Conservation (phyloP, 2,113 vertebrate species). For the Coracopsis vasa region DNA sequence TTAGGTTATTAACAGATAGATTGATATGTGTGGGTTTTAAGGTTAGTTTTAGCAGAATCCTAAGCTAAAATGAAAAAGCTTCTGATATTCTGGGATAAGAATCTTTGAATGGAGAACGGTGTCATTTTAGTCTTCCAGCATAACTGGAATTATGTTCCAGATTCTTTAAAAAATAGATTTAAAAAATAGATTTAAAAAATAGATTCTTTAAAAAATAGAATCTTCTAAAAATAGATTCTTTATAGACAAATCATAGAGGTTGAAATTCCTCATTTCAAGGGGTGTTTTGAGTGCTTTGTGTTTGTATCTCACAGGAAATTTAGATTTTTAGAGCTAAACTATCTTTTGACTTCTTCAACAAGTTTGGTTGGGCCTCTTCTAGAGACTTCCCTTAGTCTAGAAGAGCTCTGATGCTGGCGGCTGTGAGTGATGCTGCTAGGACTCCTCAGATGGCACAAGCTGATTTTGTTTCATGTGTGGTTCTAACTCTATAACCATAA, state of each 20-base stretch:
- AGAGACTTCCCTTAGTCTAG: not conserved
- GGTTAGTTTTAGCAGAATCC: constrained; percentile 5
- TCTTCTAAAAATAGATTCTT: not conserved
- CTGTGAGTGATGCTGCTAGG: not conserved
- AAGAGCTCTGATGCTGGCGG: not conserved
- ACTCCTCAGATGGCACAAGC: not conserved
- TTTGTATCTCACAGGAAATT: not conserved
- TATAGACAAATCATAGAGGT: not conserved
- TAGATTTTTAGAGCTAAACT: not conserved
- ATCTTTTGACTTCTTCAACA: not conserved
- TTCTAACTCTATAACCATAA: not conserved
- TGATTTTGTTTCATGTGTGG: not conserved
- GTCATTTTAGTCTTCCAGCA: not conserved
- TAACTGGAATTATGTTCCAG: no score
- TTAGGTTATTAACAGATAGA: constrained; percentile 28
- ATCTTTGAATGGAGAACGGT: not conserved
- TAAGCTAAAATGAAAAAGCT: not conserved
- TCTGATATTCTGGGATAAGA: not conserved
- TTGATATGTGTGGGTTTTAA: constrained; percentile 35
- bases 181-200: no score
- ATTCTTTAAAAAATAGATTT: no score
- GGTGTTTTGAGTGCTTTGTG: not conserved
- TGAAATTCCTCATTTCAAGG: not conserved
- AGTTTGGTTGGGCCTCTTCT: not conserved
- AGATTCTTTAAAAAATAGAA: no score